These are phyloP conservation scores for Chelonus formosanus DNA, from an alignment of 2,888 invertebrate genomes.

Conservation along the genomic window DNA sequence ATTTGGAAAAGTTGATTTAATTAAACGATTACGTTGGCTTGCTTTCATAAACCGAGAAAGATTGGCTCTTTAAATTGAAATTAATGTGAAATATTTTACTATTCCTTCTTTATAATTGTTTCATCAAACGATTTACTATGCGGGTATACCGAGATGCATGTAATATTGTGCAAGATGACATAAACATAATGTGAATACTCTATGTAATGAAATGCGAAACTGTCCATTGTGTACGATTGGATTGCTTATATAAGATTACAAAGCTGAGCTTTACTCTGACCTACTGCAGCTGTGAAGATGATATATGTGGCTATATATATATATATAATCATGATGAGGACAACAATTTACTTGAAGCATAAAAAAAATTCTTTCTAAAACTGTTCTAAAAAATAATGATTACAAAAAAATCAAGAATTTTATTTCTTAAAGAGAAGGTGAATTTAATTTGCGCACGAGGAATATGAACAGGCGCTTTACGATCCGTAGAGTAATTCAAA, in stretches of 20 bases:
- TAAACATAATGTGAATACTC: constrained; percentile 39
- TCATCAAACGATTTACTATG: not conserved
- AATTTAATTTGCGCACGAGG: constrained; percentile 13
- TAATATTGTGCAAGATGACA: constrained; percentile 40
- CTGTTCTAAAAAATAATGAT: not conserved
- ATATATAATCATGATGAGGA: not conserved
- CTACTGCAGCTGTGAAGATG: constrained; percentile 32
- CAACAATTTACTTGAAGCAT: not conserved
- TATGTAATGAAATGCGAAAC: constrained; percentile 56
- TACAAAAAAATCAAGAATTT: not conserved
- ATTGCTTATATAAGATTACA: constrained; percentile 41
- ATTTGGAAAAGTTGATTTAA: constrained; percentile 19
- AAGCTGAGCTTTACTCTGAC: constrained; percentile 40
- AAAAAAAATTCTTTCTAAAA: not conserved
- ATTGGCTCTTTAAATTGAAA: not conserved
- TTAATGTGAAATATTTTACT: not conserved
- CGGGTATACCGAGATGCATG: constrained; percentile 6
- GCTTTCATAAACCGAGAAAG: not conserved
- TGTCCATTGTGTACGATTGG: constrained; percentile 51
- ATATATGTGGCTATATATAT: no score
- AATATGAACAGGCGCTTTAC: constrained; percentile 18
- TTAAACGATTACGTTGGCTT: constrained; percentile 6
- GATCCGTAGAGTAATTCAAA: constrained; percentile 18
- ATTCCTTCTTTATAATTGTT: not conserved
- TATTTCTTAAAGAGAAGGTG: constrained; percentile 4